Percentiles rank a stretch among this genome's conserved stretches.
Evolutionary conservation across 2,113 vertebrate species (phyloP).

Genomic region (Bubo scandiacus): DNA sequence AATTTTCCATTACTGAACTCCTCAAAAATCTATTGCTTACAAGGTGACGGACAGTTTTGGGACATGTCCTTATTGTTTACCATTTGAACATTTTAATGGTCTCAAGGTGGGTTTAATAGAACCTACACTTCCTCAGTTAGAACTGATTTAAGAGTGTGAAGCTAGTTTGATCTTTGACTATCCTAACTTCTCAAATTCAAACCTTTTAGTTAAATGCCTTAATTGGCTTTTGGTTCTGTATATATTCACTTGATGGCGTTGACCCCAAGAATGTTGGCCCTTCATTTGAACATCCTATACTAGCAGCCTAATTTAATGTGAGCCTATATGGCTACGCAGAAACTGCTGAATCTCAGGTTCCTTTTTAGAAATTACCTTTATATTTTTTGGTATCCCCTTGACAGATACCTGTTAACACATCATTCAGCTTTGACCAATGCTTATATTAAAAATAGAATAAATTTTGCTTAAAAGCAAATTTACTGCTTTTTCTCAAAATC

Average conservation of each 20-base stretch:
- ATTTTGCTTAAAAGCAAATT: not conserved
- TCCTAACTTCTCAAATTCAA: not conserved
- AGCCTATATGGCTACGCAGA: not conserved
- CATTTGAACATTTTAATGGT: not conserved
- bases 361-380: not conserved
- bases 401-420: not conserved
- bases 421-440: not conserved
- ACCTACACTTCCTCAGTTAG: not conserved
- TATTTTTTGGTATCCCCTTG: not conserved
- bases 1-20: not conserved
- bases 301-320: not conserved
- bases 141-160: not conserved
- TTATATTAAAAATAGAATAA: not conserved
- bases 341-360: not conserved
- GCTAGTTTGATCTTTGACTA: conserved; percentile 4
- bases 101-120: not conserved
- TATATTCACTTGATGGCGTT: not conserved
- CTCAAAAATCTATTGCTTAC: not conserved
- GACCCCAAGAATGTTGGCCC: not conserved
- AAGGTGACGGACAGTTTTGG: not conserved
- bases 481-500: not conserved
- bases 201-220: not conserved
- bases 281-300: not conserved
- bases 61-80: not conserved
- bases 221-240: not conserved